phyloP scores from a whole-genome alignment of 2,113 vertebrate species.

The Acrocephalus arundinaceus region DNA sequence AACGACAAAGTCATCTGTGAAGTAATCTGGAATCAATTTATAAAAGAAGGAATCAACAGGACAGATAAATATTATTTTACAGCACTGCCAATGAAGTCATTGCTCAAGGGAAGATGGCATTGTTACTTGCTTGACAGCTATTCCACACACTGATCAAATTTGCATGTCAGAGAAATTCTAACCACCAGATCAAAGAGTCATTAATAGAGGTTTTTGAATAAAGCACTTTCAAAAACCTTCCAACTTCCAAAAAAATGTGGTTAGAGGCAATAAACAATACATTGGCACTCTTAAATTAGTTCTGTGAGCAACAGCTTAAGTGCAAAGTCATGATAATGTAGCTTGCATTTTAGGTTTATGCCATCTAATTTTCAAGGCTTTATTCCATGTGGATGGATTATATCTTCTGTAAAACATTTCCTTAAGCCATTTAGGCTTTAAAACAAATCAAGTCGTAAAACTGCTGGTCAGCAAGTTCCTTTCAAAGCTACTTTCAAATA shows the following conservation, averaged over 20 bases:
- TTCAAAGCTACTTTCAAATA: slow-evolving; percentile 45
- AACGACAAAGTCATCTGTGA: background rate
- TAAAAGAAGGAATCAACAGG: background rate
- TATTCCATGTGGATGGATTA: slow-evolving; percentile 50
- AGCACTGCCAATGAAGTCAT: background rate
- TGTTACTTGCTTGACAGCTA: background rate
- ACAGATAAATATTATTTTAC: background rate
- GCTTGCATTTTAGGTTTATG: slow-evolving; percentile 41
- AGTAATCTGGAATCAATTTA: background rate
- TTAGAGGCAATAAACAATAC: background rate
- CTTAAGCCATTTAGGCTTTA: slow-evolving; percentile 55
- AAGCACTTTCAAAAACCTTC: background rate
- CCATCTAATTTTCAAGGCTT: slow-evolving; percentile 55
- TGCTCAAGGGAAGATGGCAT: background rate
- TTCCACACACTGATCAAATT: background rate
- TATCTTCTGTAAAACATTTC: slow-evolving; percentile 43
- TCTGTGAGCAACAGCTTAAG: slow-evolving; percentile 48
- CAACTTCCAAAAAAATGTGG: background rate
- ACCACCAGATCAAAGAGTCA: background rate
- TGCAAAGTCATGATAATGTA: slow-evolving; percentile 42
- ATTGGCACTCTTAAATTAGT: background rate
- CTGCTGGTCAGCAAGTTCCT: slow-evolving; percentile 55
- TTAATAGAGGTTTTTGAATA: background rate
- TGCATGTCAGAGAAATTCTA: background rate
- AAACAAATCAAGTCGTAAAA: slow-evolving; percentile 63